Conservation (phyloP, 2,888 invertebrate genomes). For the Melanostoma scalare region DNA sequence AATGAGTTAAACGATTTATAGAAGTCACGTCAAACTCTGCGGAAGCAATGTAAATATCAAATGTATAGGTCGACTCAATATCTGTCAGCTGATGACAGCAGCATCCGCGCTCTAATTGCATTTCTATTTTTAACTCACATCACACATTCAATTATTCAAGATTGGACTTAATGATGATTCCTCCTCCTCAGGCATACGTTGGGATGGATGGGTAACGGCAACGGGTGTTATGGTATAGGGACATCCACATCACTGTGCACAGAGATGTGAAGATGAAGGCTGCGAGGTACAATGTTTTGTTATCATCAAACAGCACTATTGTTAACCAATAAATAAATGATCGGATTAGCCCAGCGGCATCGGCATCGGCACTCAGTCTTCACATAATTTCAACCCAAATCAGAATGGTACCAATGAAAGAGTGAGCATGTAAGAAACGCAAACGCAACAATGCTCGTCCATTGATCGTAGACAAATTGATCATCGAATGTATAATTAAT, state of each 20-base stretch:
- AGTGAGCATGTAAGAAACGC: neutral
- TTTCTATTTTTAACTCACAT: conserved; percentile 67
- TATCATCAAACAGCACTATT: conserved; percentile 34
- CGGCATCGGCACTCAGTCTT: conserved; percentile 49
- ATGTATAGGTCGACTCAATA: conserved; percentile 56
- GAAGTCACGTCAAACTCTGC: conserved; percentile 38
- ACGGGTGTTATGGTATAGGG: conserved; percentile 23
- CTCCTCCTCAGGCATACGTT: conserved; percentile 4
- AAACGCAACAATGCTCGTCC: conserved; percentile 1
- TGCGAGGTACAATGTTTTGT: conserved; percentile 28
- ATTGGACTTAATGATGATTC: conserved; percentile 66
- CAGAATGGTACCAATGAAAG: conserved; percentile 45
- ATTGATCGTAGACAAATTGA: conserved; percentile 66
- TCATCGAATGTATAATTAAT: conserved; percentile 60
- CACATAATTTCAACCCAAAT: conserved; percentile 22
- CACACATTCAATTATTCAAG: conserved; percentile 63
- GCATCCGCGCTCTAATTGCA: conserved; percentile 71
- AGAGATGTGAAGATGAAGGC: conserved; percentile 2
- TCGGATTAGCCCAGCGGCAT: conserved; percentile 54
- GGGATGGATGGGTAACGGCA: neutral
- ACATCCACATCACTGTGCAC: neutral
- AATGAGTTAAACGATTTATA: conserved; percentile 23
- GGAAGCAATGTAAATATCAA: conserved; percentile 59
- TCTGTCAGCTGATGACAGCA: conserved; percentile 69
- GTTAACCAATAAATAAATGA: conserved; percentile 54